These are phyloP conservation scores for Crenuchus spilurus DNA, from an alignment of 2,797 vertebrate species.

Conservation along the genomic window DNA sequence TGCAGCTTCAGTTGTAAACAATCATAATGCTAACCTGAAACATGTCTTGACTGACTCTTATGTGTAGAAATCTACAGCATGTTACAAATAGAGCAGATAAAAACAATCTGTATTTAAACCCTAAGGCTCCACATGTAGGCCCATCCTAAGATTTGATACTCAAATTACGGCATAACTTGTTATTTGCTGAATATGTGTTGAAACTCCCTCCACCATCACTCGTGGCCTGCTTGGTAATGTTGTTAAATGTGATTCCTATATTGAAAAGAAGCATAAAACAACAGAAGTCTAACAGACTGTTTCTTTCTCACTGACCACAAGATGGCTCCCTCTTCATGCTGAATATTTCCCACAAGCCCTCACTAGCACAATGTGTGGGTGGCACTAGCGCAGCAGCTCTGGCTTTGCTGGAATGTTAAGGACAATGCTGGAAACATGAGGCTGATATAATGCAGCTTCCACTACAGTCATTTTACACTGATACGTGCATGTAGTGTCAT, in stretches of 20 bases:
- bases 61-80: too few relatives aligned
- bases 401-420: conserved; percentile 27
- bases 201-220: too few relatives aligned
- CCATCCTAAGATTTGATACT: too few relatives aligned
- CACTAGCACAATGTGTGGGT: conserved; percentile 22
- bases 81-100: too few relatives aligned
- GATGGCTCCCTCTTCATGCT: conserved; percentile 38
- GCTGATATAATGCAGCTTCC: background rate
- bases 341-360: background rate
- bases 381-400: conserved; percentile 18
- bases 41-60: too few relatives aligned
- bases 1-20: too few relatives aligned
- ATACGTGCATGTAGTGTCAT: background rate
- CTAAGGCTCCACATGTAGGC: too few relatives aligned
- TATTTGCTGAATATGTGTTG: background rate
- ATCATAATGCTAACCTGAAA: too few relatives aligned
- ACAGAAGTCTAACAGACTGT: background rate
- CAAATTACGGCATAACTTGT: too few relatives aligned
- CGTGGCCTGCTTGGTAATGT: background rate
- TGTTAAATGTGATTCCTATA: background rate
- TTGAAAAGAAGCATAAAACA: background rate
- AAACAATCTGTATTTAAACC: too few relatives aligned
- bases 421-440: background rate
- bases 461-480: background rate
- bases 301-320: conserved; percentile 17